Conservation (phyloP, 2,888 invertebrate species). For the Phortica okadai region DNA sequence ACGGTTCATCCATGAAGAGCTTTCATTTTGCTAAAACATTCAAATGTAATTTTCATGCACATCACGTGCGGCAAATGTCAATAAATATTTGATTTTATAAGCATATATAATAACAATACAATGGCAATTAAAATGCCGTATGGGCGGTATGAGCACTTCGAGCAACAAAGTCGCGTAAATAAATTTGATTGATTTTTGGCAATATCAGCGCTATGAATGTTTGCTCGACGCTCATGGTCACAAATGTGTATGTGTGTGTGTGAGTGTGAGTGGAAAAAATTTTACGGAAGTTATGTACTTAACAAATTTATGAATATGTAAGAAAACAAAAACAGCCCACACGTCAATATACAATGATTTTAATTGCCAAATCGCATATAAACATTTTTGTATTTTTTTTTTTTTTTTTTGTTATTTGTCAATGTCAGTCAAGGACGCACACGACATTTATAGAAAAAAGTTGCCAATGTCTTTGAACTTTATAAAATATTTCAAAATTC, state of each 20-base stretch:
- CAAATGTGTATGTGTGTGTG: not conserved
- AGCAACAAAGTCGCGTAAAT: constrained; percentile 48
- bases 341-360: constrained; percentile 32
- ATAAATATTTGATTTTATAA: constrained; percentile 53
- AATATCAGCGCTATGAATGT: constrained; percentile 40
- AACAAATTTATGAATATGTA: constrained; percentile 45
- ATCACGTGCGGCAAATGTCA: constrained; percentile 62
- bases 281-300: not conserved
- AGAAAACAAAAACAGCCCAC: constrained; percentile 11
- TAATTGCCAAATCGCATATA: not conserved
- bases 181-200: constrained; percentile 62
- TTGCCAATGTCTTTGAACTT: too few species aligned
- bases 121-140: constrained; percentile 63
- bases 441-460: not conserved
- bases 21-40: not conserved
- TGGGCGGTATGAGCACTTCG: constrained; percentile 50
- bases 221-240: not conserved
- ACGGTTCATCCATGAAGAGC: not conserved
- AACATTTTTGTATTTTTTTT: not conserved
- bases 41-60: constrained; percentile 29
- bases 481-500: too few species aligned
- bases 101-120: constrained; percentile 30
- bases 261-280: not conserved
- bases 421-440: constrained; percentile 44
- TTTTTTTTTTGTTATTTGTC: constrained; percentile 3